A percentile compares a stretch with the other conserved stretches of the same genome.
These are phyloP conservation scores for Pogonomyrmex californicus DNA, from an alignment of 1,140 invertebrate genomes.

Conservation along the genomic window DNA sequence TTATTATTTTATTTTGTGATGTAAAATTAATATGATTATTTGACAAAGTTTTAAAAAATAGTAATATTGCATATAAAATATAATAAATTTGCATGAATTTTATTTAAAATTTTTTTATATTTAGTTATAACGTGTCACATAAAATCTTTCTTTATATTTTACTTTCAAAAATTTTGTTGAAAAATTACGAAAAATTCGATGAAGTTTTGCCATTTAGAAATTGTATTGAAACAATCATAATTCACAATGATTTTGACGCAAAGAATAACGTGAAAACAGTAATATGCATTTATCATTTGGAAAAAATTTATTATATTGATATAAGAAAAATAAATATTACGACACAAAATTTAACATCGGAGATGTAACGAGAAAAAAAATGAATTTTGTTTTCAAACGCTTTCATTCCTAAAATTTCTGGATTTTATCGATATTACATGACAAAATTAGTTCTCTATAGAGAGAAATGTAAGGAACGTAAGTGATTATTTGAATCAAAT, in stretches of 20 bases:
- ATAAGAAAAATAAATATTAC: conserved; percentile 12
- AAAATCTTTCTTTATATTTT: not conserved
- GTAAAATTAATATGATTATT: not conserved
- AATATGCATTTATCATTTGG: not conserved
- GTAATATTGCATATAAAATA: not conserved
- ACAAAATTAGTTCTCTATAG: conserved; percentile 6
- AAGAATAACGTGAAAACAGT: not conserved
- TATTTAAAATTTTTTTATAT: not conserved
- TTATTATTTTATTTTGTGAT: conserved; percentile 5
- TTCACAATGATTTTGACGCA: not conserved
- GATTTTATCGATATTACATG: conserved; percentile 1
- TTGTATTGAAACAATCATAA: conserved; percentile 6
- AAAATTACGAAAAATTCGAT: not conserved
- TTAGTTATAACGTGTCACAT: not conserved
- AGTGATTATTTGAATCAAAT: conserved; percentile 20
- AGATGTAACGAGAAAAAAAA: conserved; percentile 12
- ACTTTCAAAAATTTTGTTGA: not conserved
- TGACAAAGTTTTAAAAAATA: not conserved
- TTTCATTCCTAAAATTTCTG: conserved; percentile 22
- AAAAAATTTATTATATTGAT: conserved; percentile 10
- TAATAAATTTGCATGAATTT: not conserved
- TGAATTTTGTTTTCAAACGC: not conserved
- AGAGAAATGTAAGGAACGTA: conserved; percentile 26
- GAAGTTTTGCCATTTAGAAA: not conserved
- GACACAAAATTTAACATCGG: conserved; percentile 11